These are phyloP conservation scores for Tinamus major DNA, from an alignment of 2,797 vertebrate genomes.

Conservation along the genomic window DNA sequence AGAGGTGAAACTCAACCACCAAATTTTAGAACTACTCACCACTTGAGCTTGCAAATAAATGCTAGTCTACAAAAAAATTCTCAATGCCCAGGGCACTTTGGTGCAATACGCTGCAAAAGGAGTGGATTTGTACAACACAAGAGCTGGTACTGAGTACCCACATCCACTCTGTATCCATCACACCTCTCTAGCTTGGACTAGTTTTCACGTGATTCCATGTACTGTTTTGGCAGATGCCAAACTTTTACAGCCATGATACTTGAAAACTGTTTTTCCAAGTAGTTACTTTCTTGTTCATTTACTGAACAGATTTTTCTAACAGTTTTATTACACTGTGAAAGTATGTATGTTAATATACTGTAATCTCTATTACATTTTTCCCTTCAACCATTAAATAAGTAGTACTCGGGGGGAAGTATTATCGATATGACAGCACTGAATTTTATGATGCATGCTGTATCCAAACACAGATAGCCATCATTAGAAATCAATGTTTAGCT, in stretches of 20 bases:
- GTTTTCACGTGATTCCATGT: not conserved
- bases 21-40: not conserved
- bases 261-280: not conserved
- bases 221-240: not conserved
- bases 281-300: not conserved
- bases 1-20: not conserved
- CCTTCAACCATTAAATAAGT: rapidly evolving
- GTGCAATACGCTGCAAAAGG: not conserved
- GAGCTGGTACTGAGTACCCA: not conserved
- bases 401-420: not conserved
- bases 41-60: not conserved
- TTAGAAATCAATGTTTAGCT: not conserved
- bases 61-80: not conserved
- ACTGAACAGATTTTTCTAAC: not conserved
- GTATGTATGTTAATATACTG: not conserved
- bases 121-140: not conserved
- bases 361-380: not conserved
- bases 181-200: not conserved
- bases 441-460: not conserved
- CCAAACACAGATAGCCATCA: rapidly evolving
- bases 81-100: not conserved
- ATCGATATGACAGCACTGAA: not conserved
- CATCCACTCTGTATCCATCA: not conserved
- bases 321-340: not conserved
- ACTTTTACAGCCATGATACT: not conserved